These are phyloP conservation scores for Pluvialis apricaria DNA, from an alignment of 2,113 vertebrate species.

Conservation along the genomic window DNA sequence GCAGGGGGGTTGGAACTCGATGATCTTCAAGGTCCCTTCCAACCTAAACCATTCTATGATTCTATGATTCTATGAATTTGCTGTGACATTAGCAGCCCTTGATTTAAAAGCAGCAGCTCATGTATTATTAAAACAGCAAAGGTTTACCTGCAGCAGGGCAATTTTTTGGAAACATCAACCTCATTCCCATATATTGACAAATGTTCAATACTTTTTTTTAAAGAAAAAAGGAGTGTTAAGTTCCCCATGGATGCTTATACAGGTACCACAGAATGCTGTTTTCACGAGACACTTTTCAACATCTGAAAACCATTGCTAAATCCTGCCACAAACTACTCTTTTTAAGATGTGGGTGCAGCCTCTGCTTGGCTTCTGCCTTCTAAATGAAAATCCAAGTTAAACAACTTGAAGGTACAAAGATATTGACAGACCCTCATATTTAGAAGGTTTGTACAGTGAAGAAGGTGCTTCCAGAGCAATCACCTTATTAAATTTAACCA, in stretches of 20 bases:
- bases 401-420: not conserved
- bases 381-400: slow-evolving; percentile 11
- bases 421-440: slow-evolving; percentile 14
- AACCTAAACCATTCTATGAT: too few relatives aligned
- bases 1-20: too few relatives aligned
- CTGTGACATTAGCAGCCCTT: not conserved
- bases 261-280: not conserved
- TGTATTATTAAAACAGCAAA: not conserved
- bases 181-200: not conserved
- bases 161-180: not conserved
- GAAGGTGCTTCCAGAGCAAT: not conserved
- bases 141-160: not conserved
- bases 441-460: not conserved
- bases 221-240: not conserved
- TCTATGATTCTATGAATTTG: too few relatives aligned
- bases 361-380: not conserved
- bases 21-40: too few relatives aligned
- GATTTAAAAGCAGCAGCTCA: not conserved
- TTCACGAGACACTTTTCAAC: not conserved
- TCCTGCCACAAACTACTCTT: not conserved
- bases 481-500: slow-evolving; percentile 25
- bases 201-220: not conserved
- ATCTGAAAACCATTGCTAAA: not conserved
- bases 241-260: not conserved
- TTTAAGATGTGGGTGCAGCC: not conserved